Conservation (phyloP, 1,140 invertebrate species). For the Drosophila takahashii region DNA sequence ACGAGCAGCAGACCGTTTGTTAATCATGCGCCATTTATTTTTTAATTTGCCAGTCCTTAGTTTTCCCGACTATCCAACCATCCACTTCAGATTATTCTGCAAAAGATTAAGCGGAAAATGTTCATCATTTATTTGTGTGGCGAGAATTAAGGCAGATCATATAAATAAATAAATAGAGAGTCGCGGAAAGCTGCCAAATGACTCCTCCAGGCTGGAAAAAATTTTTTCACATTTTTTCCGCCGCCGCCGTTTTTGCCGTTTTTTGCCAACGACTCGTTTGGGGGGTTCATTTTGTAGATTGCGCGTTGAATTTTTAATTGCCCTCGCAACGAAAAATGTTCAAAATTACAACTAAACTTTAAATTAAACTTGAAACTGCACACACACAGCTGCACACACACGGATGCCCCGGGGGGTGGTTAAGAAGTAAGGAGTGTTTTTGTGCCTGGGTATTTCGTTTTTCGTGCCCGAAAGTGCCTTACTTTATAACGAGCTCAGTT, state of each 20-base stretch:
- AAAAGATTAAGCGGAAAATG: constrained; percentile 15
- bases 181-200: constrained; percentile 6
- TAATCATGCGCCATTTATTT: constrained; percentile 63
- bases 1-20: constrained; percentile 32
- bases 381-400: constrained; percentile 18
- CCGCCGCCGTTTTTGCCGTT: neutral
- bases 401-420: constrained; percentile 1
- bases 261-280: constrained; percentile 1
- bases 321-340: constrained; percentile 53
- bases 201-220: constrained; percentile 18
- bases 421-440: neutral
- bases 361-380: constrained; percentile 65
- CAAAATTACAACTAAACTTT: constrained; percentile 71
- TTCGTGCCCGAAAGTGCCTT: constrained; percentile 45
- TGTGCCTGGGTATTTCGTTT: constrained; percentile 17
- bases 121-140: constrained; percentile 20
- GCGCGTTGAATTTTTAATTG: constrained; percentile 79
- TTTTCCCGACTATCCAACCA: neutral
- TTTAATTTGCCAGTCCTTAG: constrained; percentile 7
- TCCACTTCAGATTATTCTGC: constrained; percentile 15
- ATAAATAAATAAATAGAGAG: constrained; percentile 36
- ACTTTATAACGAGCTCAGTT: constrained; percentile 56
- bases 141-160: constrained; percentile 23
- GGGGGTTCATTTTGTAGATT: constrained; percentile 55
- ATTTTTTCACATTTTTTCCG: neutral